A percentile compares a stretch with the other conserved stretches of the same genome.
These are phyloP conservation scores for Asarcornis scutulata DNA, from an alignment of 2,113 vertebrate species.

Conservation along the genomic window DNA sequence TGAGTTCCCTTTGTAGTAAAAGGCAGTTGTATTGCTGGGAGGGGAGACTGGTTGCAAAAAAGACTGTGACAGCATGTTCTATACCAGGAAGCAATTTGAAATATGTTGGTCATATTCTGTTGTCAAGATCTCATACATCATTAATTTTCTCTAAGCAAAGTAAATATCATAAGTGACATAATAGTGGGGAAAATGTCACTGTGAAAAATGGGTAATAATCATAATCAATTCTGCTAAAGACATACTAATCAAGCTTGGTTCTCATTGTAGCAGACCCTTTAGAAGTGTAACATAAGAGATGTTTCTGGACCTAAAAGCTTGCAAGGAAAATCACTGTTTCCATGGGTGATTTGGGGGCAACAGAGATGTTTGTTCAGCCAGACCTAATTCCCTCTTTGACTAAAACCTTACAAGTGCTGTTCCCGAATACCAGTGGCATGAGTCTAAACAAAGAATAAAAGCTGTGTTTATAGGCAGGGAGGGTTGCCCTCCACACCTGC, in stretches of 20 bases:
- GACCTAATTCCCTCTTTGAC: not conserved
- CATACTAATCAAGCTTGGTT: not conserved
- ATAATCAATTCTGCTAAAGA: not conserved
- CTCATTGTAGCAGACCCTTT: not conserved
- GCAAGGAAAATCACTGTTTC: not conserved
- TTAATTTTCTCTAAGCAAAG: not conserved
- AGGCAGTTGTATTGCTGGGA: not conserved
- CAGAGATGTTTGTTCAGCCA: not conserved
- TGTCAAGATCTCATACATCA: not conserved
- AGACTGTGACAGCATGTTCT: not conserved
- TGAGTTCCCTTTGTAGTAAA: not conserved
- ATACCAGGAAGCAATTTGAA: not conserved
- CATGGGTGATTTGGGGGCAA: not conserved
- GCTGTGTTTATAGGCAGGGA: not conserved
- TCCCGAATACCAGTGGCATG: not conserved
- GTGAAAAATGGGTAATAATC: not conserved
- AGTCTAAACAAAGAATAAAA: not conserved
- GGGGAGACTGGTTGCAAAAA: not conserved
- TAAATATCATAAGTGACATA: not conserved
- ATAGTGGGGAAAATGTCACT: not conserved
- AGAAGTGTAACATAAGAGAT: not conserved
- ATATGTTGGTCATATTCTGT: not conserved
- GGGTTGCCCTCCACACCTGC: rapidly evolving
- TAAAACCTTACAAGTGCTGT: not conserved
- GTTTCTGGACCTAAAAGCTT: not conserved